Conservation (phyloP, 2,113 vertebrate genomes). For the Hirundichthys speculiger region DNA sequence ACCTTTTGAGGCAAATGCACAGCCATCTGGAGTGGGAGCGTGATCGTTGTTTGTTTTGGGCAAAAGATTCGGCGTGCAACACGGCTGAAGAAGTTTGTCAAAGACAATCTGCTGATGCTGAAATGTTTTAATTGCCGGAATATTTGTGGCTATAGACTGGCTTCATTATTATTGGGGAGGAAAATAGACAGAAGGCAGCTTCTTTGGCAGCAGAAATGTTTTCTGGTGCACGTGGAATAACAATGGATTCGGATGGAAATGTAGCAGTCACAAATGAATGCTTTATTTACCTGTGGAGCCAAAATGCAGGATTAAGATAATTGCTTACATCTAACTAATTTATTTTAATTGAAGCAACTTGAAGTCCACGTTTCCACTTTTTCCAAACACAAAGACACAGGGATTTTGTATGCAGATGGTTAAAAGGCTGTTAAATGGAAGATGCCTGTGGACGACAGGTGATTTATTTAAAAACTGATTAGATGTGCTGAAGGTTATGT, state of each 20-base stretch:
- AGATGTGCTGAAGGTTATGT: conserved; percentile 57
- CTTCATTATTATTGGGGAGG: neutral
- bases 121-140: neutral
- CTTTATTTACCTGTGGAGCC: too few species aligned
- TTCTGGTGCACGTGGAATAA: too few species aligned
- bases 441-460: conserved; percentile 21
- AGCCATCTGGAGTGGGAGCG: conserved; percentile 58
- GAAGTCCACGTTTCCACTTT: too few species aligned
- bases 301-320: too few species aligned
- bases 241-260: too few species aligned
- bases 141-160: conserved; percentile 4
- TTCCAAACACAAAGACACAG: neutral
- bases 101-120: neutral
- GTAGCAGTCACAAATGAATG: too few species aligned
- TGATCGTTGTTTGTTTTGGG: conserved; percentile 45
- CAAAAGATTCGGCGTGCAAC: conserved; percentile 15
- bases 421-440: conserved; percentile 7
- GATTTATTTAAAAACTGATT: conserved; percentile 45
- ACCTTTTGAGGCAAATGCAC: conserved; percentile 57
- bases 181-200: too few species aligned
- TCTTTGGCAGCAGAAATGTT: too few species aligned
- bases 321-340: neutral
- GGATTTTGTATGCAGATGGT: neutral
- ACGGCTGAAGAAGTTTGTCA: conserved; percentile 10
- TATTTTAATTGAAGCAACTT: neutral